Evolutionary conservation across 2,113 vertebrate genomes (phyloP).

Genomic region (Melanerpes aurifrons): DNA sequence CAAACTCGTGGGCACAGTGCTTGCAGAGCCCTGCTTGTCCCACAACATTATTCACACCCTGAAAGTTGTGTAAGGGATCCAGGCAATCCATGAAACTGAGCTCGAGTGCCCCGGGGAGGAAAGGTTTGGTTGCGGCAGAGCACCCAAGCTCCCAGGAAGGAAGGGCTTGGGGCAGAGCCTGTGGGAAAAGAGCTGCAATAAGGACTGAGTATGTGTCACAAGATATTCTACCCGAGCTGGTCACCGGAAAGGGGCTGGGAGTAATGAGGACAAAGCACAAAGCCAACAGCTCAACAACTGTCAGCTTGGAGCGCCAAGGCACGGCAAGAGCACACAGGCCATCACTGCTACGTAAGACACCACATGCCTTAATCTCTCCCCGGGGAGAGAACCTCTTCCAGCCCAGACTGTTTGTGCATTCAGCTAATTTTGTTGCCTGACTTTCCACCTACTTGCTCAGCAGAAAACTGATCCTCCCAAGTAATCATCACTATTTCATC

Average conservation of each 20-base stretch:
- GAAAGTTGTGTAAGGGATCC: fast-evolving
- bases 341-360: constrained; percentile 3
- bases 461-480: constrained; percentile 46
- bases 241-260: constrained; percentile 35
- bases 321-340: neutral
- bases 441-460: constrained; percentile 69
- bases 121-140: neutral
- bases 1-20: neutral
- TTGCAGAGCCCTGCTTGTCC: neutral
- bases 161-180: neutral
- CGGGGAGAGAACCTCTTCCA: neutral
- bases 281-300: constrained; percentile 50
- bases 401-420: constrained; percentile 65
- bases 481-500: constrained; percentile 60
- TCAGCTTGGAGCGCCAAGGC: constrained; percentile 27
- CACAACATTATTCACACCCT: neutral
- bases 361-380: constrained; percentile 49
- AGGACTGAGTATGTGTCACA: neutral
- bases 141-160: neutral
- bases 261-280: constrained; percentile 5
- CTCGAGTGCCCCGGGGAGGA: neutral
- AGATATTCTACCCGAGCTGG: neutral
- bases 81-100: neutral
- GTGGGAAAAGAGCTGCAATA: neutral
- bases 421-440: constrained; percentile 67